Percentiles rank a stretch among this genome's conserved stretches.
These are phyloP conservation scores for Synanthedon tipuliformis DNA, from an alignment of 2,888 invertebrate genomes.

Conservation along the genomic window DNA sequence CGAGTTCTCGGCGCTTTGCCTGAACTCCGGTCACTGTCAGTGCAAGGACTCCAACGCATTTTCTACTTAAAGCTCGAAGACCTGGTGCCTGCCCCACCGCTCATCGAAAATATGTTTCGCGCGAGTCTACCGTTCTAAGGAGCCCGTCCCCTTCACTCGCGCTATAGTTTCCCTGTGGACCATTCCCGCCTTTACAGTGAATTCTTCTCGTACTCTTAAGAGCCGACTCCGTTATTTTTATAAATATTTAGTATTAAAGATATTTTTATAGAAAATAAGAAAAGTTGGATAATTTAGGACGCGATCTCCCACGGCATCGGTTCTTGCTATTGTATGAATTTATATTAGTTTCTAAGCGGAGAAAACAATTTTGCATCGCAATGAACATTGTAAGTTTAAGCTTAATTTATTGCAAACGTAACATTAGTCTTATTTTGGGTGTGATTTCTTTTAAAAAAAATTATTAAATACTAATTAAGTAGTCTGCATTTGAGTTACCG, in stretches of 20 bases:
- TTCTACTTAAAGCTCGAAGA: constrained; percentile 94
- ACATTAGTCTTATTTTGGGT: constrained; percentile 45
- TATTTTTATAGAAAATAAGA: constrained; percentile 59
- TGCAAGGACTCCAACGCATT: constrained; percentile 93
- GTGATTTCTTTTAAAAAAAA: constrained; percentile 55
- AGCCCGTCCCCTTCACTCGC: constrained; percentile 9
- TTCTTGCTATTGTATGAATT: constrained; percentile 40
- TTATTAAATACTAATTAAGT: constrained; percentile 26
- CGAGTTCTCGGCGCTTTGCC: constrained; percentile 92
- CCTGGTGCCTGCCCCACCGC: constrained; percentile 89
- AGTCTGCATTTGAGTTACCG: constrained; percentile 71
- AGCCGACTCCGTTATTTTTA: constrained; percentile 64
- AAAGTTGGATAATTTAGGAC: constrained; percentile 42
- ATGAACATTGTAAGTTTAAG: constrained; percentile 30
- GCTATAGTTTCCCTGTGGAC: constrained; percentile 26
- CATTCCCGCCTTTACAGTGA: constrained; percentile 56
- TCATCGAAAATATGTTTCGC: constrained; percentile 96
- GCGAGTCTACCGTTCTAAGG: constrained; percentile 92
- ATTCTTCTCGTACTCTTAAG: constrained; percentile 42
- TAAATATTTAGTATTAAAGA: constrained; percentile 54
- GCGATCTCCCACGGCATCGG: constrained; percentile 65
- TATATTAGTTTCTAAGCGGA: constrained; percentile 18
- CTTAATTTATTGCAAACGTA: constrained; percentile 61
- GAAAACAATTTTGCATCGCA: constrained; percentile 43
- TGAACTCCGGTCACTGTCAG: constrained; percentile 90